Conservation (phyloP, 2,888 invertebrate genomes). For the Ormyrus pomaceus region DNA sequence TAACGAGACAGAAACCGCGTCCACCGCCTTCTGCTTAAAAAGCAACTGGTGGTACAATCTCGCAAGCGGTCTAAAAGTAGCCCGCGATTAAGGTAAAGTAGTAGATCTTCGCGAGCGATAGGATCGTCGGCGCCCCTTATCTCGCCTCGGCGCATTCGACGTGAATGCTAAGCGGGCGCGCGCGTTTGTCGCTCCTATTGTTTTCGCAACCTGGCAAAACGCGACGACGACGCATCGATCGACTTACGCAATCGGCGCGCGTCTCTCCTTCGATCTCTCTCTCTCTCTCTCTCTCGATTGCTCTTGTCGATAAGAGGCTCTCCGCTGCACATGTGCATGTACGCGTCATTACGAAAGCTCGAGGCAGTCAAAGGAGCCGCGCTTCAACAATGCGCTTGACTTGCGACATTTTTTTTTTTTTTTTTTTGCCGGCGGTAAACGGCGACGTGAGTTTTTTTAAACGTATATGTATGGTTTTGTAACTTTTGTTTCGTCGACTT, state of each 20-base stretch:
- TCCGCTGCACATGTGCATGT: constrained; percentile 2
- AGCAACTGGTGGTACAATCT: background rate
- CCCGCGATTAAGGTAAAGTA: background rate
- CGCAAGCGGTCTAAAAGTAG: background rate
- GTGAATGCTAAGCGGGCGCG: constrained; percentile 25
- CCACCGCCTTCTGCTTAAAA: too few relatives aligned
- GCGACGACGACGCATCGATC: constrained; percentile 25
- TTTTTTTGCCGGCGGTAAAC: too few relatives aligned
- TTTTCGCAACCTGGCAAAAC: background rate
- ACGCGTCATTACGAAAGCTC: constrained; percentile 14
- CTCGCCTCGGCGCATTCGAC: background rate
- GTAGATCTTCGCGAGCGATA: too few relatives aligned
- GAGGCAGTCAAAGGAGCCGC: background rate
- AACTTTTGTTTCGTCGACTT: too few relatives aligned
- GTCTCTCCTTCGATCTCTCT: background rate
- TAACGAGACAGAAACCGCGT: too few relatives aligned
- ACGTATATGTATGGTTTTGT: too few relatives aligned
- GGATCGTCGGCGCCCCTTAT: background rate
- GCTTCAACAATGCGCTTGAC: background rate
- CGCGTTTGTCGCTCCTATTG: background rate
- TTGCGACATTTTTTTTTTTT: constrained; percentile 2
- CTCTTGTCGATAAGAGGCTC: constrained; percentile 32
- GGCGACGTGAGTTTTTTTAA: too few relatives aligned
- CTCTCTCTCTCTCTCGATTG: constrained; percentile 16
- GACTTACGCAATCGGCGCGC: constrained; percentile 8